Evolutionary conservation across 2,113 vertebrate species (phyloP).

Genomic region (Tylochromis polylepis): DNA sequence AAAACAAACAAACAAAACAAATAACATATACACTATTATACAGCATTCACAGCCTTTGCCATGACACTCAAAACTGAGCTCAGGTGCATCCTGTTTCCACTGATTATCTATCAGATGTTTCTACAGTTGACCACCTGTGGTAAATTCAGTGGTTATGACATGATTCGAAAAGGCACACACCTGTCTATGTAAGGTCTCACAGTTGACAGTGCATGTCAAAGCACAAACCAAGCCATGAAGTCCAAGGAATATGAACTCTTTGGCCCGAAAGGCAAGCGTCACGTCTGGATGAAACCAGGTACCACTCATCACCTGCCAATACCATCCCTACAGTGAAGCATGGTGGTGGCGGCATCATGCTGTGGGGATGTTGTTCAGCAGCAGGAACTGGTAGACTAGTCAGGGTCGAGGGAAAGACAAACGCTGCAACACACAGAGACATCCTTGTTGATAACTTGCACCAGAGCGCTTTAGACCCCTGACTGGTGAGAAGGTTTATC

Average conservation of each 20-base stretch:
- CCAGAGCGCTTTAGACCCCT: background rate
- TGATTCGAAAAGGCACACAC: background rate
- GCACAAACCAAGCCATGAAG: background rate
- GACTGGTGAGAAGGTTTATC: background rate
- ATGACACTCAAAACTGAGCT: background rate
- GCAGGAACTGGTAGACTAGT: background rate
- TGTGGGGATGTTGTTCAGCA: background rate
- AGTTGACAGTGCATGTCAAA: background rate
- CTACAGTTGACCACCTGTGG: background rate
- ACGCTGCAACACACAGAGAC: background rate
- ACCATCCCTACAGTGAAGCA: background rate
- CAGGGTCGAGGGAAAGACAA: background rate
- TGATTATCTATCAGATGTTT: background rate
- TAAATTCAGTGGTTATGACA: background rate
- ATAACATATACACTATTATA: too few relatives aligned
- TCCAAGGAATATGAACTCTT: background rate
- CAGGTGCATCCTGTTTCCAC: background rate
- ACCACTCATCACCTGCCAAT: background rate
- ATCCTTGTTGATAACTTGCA: background rate
- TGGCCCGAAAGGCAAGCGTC: background rate
- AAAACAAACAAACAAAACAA: too few relatives aligned
- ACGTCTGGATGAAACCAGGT: background rate
- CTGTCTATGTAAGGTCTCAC: background rate
- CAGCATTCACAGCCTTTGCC: too few relatives aligned
- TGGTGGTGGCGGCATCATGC: background rate